Evolutionary conservation across 2,113 vertebrate species (phyloP).

Genomic region (Xiphias gladius): DNA sequence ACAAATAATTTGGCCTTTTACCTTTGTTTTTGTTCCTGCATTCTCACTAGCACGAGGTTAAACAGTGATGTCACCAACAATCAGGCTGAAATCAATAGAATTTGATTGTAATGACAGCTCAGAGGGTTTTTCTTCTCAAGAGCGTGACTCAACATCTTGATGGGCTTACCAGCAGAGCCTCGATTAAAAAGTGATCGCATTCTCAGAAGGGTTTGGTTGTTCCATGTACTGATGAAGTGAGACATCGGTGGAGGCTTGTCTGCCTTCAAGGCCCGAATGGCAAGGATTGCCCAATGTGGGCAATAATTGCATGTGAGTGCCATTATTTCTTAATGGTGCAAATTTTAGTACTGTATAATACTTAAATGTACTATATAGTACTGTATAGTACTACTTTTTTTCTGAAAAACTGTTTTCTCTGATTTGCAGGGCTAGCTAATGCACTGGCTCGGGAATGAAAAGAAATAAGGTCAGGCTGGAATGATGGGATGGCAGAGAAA

Average conservation of each 20-base stretch:
- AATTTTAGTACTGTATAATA: too few species aligned
- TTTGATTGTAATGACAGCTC: conserved; percentile 48
- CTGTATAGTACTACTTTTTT: background rate
- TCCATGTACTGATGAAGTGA: conserved; percentile 2
- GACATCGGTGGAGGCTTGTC: background rate
- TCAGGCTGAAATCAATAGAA: conserved; percentile 48
- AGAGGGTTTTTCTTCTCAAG: background rate
- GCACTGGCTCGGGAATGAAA: background rate
- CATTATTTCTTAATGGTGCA: background rate
- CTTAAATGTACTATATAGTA: background rate
- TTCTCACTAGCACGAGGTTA: background rate
- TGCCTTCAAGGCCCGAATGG: background rate
- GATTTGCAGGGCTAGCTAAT: background rate
- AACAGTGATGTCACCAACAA: background rate
- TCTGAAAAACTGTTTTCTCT: background rate
- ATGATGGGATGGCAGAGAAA: conserved; percentile 18
- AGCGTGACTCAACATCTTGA: conserved; percentile 41
- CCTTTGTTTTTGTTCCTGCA: rapidly evolving
- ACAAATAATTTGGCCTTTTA: background rate
- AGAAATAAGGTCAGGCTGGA: conserved; percentile 7
- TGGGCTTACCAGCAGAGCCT: background rate
- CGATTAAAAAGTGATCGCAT: conserved; percentile 47
- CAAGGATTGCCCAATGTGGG: background rate
- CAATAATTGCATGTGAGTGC: background rate
- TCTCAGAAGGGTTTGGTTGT: conserved; percentile 5